A percentile compares a stretch with the other conserved stretches of the same genome.
phyloP scores from a whole-genome alignment of 2,113 vertebrate genomes.

The Boulengerochromis microlepis region DNA sequence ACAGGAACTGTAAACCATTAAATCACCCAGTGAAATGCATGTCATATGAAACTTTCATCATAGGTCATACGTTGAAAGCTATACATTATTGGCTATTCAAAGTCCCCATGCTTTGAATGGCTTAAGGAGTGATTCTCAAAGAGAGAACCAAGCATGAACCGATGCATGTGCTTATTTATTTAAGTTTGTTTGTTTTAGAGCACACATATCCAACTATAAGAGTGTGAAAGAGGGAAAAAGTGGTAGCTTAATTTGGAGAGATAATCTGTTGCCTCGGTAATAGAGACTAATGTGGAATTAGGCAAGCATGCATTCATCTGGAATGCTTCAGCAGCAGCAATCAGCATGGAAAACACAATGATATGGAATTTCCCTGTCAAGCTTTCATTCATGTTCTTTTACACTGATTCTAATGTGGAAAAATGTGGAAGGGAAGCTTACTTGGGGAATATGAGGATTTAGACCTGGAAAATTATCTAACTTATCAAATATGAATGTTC shows the following conservation, averaged over 20 bases:
- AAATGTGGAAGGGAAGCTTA: neutral
- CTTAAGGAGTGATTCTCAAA: neutral
- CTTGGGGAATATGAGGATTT: neutral
- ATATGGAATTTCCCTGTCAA: conserved; percentile 50
- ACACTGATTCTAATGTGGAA: conserved; percentile 37
- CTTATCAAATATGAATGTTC: conserved; percentile 3
- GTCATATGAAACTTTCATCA: neutral
- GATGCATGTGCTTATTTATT: neutral
- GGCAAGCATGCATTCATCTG: conserved; percentile 20
- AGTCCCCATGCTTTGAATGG: neutral
- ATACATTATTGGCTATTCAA: neutral
- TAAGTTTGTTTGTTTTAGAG: neutral
- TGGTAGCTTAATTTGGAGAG: conserved; percentile 2
- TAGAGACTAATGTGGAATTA: conserved; percentile 52
- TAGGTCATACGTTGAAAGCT: neutral
- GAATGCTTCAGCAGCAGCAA: conserved; percentile 34
- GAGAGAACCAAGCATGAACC: neutral
- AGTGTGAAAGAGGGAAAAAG: neutral
- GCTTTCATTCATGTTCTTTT: conserved; percentile 29
- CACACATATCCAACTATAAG: neutral
- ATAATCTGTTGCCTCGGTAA: conserved; percentile 24
- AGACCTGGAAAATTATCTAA: conserved; percentile 7
- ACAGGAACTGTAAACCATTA: conserved; percentile 25
- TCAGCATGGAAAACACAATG: conserved; percentile 50
- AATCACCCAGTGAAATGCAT: conserved; percentile 38